Percentiles rank a stretch among this genome's conserved stretches.
These are phyloP conservation scores for Otus sunia DNA, from an alignment of 2,113 vertebrate genomes.

Conservation along the genomic window DNA sequence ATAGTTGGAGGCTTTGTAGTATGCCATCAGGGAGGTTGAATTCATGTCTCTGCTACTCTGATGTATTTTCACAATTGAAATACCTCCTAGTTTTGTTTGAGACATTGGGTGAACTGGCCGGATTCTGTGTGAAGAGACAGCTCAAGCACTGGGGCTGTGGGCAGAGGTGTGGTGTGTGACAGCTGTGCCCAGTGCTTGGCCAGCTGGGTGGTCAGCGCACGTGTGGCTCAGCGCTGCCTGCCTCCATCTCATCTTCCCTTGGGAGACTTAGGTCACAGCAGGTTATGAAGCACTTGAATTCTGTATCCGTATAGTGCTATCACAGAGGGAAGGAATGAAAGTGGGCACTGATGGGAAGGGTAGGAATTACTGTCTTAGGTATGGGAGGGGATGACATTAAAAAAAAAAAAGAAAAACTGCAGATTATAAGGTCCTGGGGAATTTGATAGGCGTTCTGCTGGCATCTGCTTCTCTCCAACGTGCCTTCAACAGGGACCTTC, in stretches of 20 bases:
- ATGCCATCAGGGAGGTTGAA: neutral
- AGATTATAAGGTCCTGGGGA: neutral
- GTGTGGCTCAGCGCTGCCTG: accelerated
- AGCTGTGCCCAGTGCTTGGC: neutral
- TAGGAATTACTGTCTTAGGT: neutral
- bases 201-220: neutral
- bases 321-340: neutral
- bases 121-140: neutral
- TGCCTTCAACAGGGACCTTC: neutral
- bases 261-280: accelerated
- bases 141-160: neutral
- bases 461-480: neutral
- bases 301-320: neutral
- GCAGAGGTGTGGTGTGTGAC: neutral
- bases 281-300: neutral
- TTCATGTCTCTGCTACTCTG: neutral
- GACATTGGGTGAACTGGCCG: neutral
- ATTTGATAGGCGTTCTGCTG: neutral
- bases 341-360: neutral
- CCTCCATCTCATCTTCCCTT: neutral
- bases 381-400: neutral
- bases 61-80: neutral
- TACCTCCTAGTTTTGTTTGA: neutral
- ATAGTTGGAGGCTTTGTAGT: neutral
- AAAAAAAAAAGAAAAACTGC: neutral